These are phyloP conservation scores for Torymus texanus DNA, from an alignment of 2,888 invertebrate species.

Conservation along the genomic window DNA sequence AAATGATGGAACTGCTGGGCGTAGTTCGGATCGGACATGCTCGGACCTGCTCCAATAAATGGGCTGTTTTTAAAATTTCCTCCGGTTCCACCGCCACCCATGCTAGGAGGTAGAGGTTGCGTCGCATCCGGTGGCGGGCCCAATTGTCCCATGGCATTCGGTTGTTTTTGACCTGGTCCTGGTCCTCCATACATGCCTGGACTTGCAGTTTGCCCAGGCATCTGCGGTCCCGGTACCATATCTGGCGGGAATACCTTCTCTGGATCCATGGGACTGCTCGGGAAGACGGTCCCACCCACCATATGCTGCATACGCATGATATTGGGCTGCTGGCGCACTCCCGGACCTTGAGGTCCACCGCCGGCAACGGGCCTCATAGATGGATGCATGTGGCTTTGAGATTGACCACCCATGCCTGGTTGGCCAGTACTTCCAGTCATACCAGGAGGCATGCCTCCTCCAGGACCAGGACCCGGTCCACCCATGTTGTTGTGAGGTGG, in stretches of 20 bases:
- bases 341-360: conserved; percentile 61
- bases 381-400: conserved; percentile 65
- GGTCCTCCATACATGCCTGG: conserved; percentile 78
- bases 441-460: conserved; percentile 71
- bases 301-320: conserved; percentile 74
- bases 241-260: conserved; percentile 73
- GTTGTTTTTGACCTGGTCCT: conserved; percentile 76
- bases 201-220: conserved; percentile 73
- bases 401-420: conserved; percentile 62
- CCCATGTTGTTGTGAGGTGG: conserved; percentile 71
- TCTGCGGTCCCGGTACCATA: conserved; percentile 68
- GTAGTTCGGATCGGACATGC: conserved; percentile 92
- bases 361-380: conserved; percentile 75
- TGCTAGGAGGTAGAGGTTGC: conserved; percentile 86
- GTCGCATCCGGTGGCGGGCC: conserved; percentile 80
- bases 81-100: conserved; percentile 78
- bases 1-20: conserved; percentile 97
- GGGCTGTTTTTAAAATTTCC: conserved; percentile 83
- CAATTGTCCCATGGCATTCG: conserved; percentile 76
- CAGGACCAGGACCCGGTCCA: conserved; percentile 74
- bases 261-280: conserved; percentile 72
- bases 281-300: conserved; percentile 73
- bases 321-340: conserved; percentile 71
- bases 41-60: conserved; percentile 88
- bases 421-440: conserved; percentile 70